These are phyloP conservation scores for Condylura cristata DNA, from an alignment of 2,113 vertebrate genomes.

Conservation along the genomic window DNA sequence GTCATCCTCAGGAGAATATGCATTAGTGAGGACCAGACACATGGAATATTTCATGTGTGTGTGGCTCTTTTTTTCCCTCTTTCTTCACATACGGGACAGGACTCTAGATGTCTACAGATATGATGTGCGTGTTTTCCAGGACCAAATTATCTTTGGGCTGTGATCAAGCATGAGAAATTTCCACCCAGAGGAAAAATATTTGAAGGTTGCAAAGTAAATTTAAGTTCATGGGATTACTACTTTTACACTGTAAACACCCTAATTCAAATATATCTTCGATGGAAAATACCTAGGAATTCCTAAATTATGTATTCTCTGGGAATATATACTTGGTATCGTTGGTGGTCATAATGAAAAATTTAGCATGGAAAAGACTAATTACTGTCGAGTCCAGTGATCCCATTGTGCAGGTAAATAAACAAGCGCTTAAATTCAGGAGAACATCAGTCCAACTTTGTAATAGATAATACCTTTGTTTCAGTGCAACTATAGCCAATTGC, in stretches of 20 bases:
- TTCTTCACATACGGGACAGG: constrained; percentile 52
- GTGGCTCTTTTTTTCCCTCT: constrained; percentile 38
- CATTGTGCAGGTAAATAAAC: not conserved
- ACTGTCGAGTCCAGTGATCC: not conserved
- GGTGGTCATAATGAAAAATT: not conserved
- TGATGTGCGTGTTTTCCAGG: constrained; percentile 61
- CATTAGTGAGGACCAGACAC: constrained; percentile 69
- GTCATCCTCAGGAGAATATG: constrained; percentile 62
- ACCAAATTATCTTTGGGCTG: constrained; percentile 75
- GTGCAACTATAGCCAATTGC: not conserved
- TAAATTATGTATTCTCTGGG: not conserved
- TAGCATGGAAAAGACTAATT: not conserved
- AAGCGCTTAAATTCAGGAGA: not conserved
- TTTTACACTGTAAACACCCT: constrained; percentile 50
- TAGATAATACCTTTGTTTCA: not conserved
- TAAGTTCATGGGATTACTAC: constrained; percentile 55
- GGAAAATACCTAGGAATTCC: not conserved
- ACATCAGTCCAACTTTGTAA: not conserved
- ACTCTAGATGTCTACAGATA: constrained; percentile 75
- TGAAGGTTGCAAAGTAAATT: constrained; percentile 66
- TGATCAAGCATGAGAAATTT: constrained; percentile 81
- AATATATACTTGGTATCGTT: not conserved
- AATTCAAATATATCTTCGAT: constrained; percentile 34
- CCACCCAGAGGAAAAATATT: constrained; percentile 70
- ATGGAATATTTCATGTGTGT: constrained; percentile 75